phyloP scores from a whole-genome alignment of 2,113 vertebrate genomes.

The Aptenodytes patagonicus region DNA sequence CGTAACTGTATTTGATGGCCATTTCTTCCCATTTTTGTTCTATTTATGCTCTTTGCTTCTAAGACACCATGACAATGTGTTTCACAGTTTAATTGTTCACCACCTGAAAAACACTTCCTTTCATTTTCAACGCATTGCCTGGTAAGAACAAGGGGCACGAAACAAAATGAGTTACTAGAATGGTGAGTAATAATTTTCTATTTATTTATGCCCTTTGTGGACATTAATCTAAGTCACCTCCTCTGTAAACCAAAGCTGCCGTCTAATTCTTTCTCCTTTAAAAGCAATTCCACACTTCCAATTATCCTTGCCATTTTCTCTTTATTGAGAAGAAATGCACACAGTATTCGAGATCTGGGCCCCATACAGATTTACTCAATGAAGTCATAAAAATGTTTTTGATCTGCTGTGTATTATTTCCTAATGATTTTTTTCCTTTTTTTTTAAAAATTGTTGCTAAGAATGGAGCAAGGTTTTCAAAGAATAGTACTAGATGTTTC shows the following conservation, averaged over 20 bases:
- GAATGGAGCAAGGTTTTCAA: not conserved
- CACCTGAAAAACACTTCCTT: not conserved
- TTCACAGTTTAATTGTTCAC: not conserved
- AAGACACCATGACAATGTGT: not conserved
- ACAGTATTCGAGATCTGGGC: not conserved
- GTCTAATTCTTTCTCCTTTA: not conserved
- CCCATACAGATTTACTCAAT: not conserved
- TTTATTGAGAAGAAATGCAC: not conserved
- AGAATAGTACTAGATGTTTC: not conserved
- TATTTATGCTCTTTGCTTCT: not conserved
- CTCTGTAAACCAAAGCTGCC: not conserved
- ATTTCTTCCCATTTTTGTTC: not conserved
- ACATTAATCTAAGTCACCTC: not conserved
- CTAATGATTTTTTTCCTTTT: rapidly evolving
- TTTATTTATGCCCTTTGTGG: not conserved
- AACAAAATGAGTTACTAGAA: not conserved
- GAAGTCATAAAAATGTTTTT: not conserved
- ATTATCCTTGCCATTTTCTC: not conserved
- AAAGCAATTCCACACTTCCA: not conserved
- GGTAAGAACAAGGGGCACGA: not conserved
- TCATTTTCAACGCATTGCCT: not conserved
- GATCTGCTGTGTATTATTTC: not conserved
- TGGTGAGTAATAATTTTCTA: not conserved
- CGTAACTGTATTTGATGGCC: not conserved
- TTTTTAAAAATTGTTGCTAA: not conserved